Evolutionary conservation across 2,113 vertebrate genomes (phyloP), one percentile per base, ranked within the genome.

Genomic region (Zosterops hypoxanthus): DNA sequence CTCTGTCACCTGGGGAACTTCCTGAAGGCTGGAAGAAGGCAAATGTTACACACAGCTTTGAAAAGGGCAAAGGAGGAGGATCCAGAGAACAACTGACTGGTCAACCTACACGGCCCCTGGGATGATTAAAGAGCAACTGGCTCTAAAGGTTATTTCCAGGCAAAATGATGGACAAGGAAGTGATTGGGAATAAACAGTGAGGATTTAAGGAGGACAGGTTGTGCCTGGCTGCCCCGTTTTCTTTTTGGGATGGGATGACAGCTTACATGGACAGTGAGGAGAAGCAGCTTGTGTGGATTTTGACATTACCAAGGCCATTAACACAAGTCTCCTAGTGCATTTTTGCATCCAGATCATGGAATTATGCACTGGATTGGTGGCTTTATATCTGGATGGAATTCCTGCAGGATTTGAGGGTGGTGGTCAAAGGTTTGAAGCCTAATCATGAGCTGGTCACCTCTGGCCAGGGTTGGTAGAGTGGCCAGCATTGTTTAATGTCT

Each of bases 111-210:
- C 1, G 2, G 49, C n/a, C 53, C 25, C 24, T 57, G 50, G 53
- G 41, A 41, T 80, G 55, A 28, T 76, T 22, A 86, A 93, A 33
- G 80, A 61, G 14, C 66, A 80, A 26, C 5, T 26, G 36, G 44
- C 47, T 88, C 17, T 31, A 64, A 88, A 93, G 44, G 61, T 85
- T 79, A 25, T 86, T 90, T 90, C 85, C 53, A 77, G 59, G 53
- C n/a, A 73, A 83, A 77, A 69, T 65, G 44, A 77, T 65, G 71
- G 66, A 81, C 50, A 73, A 44, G 63, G 11, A 71, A 68, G 22
- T 0, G 0, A 49, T 26, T 65, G 0, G 50, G 55, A 90, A 46
- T 6, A 41, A 83, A 28, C n/a, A 46, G 63, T 0, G 1, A 33
- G 56, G 76, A 47, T 82, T 90, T 92, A 19, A n/a, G 47, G 63